Evolutionary conservation across 1,140 invertebrate species (phyloP), one percentile per base, ranked within the genome.

Genomic region (Formica selysi): DNA sequence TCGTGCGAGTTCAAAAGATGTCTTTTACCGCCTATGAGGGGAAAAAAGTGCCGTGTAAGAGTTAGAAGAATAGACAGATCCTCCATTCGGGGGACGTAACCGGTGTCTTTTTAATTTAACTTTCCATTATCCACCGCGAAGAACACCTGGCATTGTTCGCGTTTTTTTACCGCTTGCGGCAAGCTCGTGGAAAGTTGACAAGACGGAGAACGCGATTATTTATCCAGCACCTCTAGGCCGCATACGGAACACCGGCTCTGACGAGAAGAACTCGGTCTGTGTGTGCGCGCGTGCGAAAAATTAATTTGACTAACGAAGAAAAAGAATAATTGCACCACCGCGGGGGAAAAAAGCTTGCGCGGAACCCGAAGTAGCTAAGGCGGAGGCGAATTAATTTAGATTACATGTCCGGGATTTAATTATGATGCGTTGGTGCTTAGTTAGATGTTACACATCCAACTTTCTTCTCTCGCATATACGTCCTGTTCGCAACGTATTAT

Each of bases 151-250:
- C 57, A 61, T 68, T 51, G 62, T 41, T 44, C 73, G 64, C 29
- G 65, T 71, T 57, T 64, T 87, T 51, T 85, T 78, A 85, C 73
- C 67, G 32, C 62, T 32, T 59, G 48, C 36, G 29, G 54, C 44
- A 59, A 73, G 13, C 65, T 85, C 59, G 73, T 86, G 65, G 65
- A 87, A 86, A 87, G 83, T 87, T 85, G 65, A 87, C 86, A 65
- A 68, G 48, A 22, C 48, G 13, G 13, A 65, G 11, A 29, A 51
- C 13, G 64, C 67, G 73, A 79, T 86, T 86, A 86, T 86, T 87
- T 79, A 85, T 48, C 54, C 26, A 64, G 22, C 67, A 38, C 29
- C 68, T 32, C 36, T 62, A 62, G 19, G 38, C 13, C 26, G 51
- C 22, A 0, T 19, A 19, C 8, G 26, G 62, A 13, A 79, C 32